Base-by-base conservation (phyloP, 2,113 vertebrate genomes). In the Bolborhynchus lineola region DNA sequence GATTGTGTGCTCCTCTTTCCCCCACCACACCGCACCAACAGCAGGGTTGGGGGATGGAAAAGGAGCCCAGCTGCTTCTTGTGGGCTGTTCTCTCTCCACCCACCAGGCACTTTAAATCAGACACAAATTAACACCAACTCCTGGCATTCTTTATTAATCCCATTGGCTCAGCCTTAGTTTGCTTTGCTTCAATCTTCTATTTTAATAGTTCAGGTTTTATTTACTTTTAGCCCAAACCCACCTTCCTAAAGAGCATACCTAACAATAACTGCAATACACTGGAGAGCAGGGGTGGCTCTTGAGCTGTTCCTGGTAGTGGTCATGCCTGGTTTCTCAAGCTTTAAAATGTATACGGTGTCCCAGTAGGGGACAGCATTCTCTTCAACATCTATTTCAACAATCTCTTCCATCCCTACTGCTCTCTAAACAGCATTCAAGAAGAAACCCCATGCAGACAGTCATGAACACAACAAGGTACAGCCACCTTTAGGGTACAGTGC, bases 31-130 rank as follows among this genome's bases (percentile, higher is more conserved):
- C 24, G 39, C 94, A 90, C 90, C 91, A 96, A 59, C 96, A 97
- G 96, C 96, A 96, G 96, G 93, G 81, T 29, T 97, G 96, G 96
- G 96, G 96, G 96, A 97, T 96, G 96, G 96, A 96, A 78, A 79
- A 82, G 83, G 86, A 97, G 96, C 96, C 96, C 96, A 97, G 96
- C 96, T 97, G 96, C 96, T 96, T 95, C 96, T 89, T 93, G 96
- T 96, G 93, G 95, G 95, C 74, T 97, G 96, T 96, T 97, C 96
- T 97, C 86, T 96, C 95, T 91, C 96, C 96, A 82, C 96, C 96
- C 96, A 97, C 96, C 86, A 93, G 70, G 92, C 96, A 89, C 94
- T 96, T 97, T 91, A 96, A 97, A 97, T 97, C 96, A 95, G 96
- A 93, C 92, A 76, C 93, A 96, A 93, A 96, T 96, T 96, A 88